These are phyloP conservation scores for Trachelus tabidus DNA, from an alignment of 2,888 invertebrate species.

Conservation along the genomic window DNA sequence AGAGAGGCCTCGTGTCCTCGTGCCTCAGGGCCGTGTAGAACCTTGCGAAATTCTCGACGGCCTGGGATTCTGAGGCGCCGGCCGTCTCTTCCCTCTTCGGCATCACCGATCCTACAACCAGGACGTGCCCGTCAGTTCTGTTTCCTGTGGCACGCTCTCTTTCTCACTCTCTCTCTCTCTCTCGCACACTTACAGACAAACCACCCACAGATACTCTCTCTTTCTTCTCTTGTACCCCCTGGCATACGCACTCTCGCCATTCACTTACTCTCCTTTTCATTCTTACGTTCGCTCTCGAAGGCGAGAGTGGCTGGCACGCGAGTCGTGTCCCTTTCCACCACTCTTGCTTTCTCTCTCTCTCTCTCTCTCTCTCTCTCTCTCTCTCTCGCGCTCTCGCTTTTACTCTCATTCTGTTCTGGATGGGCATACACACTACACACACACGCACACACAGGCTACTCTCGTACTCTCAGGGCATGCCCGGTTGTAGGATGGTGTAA, in stretches of 20 bases:
- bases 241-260: background rate
- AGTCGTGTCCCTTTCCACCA: constrained; percentile 1
- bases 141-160: background rate
- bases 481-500: constrained; percentile 65
- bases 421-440: constrained; percentile 24
- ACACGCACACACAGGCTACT: constrained; percentile 51
- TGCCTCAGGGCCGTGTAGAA: constrained; percentile 61
- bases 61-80: constrained; percentile 49
- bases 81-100: constrained; percentile 60
- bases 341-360: constrained; percentile 18
- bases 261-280: constrained; percentile 12
- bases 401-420: constrained; percentile 20
- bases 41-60: constrained; percentile 62
- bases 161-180: background rate
- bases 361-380: constrained; percentile 20
- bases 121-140: constrained; percentile 51
- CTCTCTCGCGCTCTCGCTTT: constrained; percentile 27
- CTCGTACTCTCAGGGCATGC: constrained; percentile 66
- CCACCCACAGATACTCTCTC: background rate
- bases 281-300: background rate
- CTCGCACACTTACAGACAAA: background rate
- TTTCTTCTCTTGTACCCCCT: background rate
- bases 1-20: constrained; percentile 71
- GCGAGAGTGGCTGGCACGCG: background rate
- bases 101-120: constrained; percentile 65